Conservation (phyloP, 37 sponge, comb jelly and placozoan genomes). For the Halichondria panicea region DNA sequence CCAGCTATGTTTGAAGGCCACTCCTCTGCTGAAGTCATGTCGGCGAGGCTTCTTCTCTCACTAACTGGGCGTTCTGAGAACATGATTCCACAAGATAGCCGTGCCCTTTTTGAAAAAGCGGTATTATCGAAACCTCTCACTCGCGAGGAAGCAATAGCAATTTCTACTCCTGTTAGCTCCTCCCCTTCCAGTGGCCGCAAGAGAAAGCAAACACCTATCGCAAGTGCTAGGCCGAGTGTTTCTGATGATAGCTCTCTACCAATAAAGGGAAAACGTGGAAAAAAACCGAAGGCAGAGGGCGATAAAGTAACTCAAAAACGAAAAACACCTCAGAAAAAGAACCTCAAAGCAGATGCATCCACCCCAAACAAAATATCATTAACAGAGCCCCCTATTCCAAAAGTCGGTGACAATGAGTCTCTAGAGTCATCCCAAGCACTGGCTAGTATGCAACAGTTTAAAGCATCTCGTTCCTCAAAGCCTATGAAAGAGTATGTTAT, state of each 20-base stretch:
- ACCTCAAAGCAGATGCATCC: too few relatives aligned
- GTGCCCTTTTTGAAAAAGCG: neutral
- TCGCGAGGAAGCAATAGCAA: neutral
- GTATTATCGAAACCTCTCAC: neutral
- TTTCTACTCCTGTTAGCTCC: neutral
- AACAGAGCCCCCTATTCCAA: too few relatives aligned
- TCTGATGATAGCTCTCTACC: neutral
- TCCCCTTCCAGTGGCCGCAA: slow-evolving; percentile 29
- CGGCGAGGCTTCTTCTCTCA: slow-evolving; percentile 53
- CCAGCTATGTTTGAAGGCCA: slow-evolving; percentile 1
- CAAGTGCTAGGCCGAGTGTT: slow-evolving; percentile 21
- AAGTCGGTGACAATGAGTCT: too few relatives aligned
- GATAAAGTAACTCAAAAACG: neutral
- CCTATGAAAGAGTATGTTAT: slow-evolving; percentile 64
- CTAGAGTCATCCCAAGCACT: neutral
- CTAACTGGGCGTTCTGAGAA: slow-evolving; percentile 12
- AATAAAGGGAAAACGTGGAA: neutral
- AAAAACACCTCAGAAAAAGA: too few relatives aligned
- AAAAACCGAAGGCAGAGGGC: neutral
- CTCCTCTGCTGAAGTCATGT: slow-evolving; percentile 57
- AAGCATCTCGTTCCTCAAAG: neutral
- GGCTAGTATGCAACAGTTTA: slow-evolving; percentile 25
- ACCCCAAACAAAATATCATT: too few relatives aligned
- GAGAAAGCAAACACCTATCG: slow-evolving; percentile 60
- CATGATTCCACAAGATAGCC: neutral